These are phyloP conservation scores for Ptychadena robeensis DNA, from an alignment of 2,797 vertebrate genomes.

Conservation along the genomic window DNA sequence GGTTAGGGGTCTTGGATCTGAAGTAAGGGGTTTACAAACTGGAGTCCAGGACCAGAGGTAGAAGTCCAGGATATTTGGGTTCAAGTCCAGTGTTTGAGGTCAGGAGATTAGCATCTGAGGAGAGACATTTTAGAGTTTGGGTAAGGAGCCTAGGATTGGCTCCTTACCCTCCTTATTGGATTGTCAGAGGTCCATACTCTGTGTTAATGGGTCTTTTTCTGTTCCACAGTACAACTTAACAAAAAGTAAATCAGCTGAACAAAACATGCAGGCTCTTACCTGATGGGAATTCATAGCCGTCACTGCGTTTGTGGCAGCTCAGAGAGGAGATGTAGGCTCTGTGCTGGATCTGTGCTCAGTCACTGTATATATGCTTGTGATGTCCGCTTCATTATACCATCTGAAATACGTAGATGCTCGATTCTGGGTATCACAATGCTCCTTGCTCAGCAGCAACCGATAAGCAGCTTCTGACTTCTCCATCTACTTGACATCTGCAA, in stretches of 20 bases:
- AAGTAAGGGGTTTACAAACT: too few relatives aligned
- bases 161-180: too few relatives aligned
- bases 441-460: constrained; percentile 53
- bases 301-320: constrained; percentile 35
- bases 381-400: background rate
- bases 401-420: constrained; percentile 49
- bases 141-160: too few relatives aligned
- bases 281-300: constrained; percentile 49
- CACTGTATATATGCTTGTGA: background rate
- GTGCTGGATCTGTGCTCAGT: background rate
- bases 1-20: too few relatives aligned
- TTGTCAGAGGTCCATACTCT: background rate
- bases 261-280: constrained; percentile 12
- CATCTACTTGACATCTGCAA: constrained; percentile 56
- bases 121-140: too few relatives aligned
- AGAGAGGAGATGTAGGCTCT: background rate
- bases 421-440: constrained; percentile 60
- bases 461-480: constrained; percentile 62
- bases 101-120: too few relatives aligned
- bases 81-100: background rate
- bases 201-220: background rate
- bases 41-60: too few relatives aligned
- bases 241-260: background rate
- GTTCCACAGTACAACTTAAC: background rate
- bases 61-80: too few relatives aligned